Conservation (phyloP, 2,113 vertebrate species). For the Alces alces region DNA sequence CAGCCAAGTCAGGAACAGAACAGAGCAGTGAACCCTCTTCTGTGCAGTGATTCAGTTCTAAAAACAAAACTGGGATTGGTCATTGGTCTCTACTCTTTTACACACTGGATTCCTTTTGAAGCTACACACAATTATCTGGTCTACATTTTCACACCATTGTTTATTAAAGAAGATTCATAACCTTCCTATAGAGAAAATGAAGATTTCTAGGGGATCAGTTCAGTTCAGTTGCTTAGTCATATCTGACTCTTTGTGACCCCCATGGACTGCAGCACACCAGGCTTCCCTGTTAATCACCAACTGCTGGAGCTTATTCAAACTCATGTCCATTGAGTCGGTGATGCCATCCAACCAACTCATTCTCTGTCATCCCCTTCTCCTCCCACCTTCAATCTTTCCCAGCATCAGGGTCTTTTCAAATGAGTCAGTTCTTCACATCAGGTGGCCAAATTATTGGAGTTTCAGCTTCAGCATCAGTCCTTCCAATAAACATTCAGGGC, state of each 20-base stretch:
- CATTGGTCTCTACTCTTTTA: not conserved
- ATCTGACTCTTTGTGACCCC: rapidly evolving
- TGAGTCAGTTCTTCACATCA: not conserved
- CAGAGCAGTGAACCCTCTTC: not conserved
- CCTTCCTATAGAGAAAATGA: not conserved
- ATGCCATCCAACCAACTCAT: not conserved
- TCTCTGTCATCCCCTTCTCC: not conserved
- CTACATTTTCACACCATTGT: not conserved
- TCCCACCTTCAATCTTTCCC: not conserved
- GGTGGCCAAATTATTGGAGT: not conserved
- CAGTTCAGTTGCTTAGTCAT: not conserved
- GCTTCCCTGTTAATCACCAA: not conserved
- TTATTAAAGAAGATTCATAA: not conserved
- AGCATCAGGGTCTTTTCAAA: not conserved
- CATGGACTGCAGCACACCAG: not conserved
- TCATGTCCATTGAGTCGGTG: not conserved
- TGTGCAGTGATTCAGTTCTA: not conserved
- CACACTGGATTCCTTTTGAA: not conserved
- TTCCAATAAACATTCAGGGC: not conserved
- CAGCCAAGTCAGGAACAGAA: too few relatives aligned
- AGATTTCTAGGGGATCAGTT: not conserved
- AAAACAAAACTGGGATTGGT: not conserved
- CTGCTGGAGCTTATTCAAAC: not conserved
- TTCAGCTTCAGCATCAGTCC: not conserved
- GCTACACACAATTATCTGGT: not conserved